Conservation (phyloP, 2,797 vertebrate species). For the Gallinago solitaria region DNA sequence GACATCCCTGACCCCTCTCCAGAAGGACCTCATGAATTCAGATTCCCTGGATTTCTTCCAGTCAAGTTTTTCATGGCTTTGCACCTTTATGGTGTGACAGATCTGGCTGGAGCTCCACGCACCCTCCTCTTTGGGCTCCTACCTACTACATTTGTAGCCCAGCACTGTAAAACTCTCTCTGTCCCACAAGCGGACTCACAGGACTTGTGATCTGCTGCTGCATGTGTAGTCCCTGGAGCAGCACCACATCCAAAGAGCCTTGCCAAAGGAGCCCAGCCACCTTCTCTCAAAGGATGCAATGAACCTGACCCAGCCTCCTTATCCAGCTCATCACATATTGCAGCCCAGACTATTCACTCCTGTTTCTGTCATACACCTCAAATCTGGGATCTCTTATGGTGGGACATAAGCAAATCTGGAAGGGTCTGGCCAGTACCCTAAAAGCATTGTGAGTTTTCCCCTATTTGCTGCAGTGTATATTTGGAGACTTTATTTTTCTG, state of each 20-base stretch:
- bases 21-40: neutral
- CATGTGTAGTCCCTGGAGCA: neutral
- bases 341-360: neutral
- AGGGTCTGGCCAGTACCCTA: neutral
- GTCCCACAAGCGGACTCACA: rapidly evolving
- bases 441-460: neutral
- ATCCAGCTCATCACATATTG: neutral
- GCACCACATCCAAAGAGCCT: neutral
- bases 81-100: neutral
- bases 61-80: neutral
- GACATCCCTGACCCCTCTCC: neutral
- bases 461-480: neutral
- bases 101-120: neutral
- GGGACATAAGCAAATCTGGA: neutral
- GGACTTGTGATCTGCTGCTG: neutral
- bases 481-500: neutral
- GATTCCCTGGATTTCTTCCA: neutral
- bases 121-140: neutral
- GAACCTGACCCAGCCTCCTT: neutral
- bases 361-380: neutral
- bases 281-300: rapidly evolving
- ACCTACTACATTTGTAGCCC: neutral
- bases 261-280: neutral
- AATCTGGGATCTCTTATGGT: neutral
- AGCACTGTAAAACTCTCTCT: rapidly evolving